Base-by-base conservation (phyloP, 2,113 vertebrate species). In the Xiphophorus maculatus region DNA sequence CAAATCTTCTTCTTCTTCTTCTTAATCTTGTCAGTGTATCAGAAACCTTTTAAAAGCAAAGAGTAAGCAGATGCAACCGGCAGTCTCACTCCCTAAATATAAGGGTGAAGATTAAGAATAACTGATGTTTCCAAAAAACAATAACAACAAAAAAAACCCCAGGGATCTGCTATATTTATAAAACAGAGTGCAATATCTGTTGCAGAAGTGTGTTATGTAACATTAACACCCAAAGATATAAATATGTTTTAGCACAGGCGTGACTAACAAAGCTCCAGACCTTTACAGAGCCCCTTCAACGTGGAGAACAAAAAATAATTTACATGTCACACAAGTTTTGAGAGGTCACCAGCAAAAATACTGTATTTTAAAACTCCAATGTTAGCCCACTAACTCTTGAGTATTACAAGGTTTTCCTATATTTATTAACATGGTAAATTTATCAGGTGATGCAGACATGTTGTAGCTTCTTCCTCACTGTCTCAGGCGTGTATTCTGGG, bases 271-370 rank as follows among this genome's bases (percentile, higher is more conserved):
- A 8, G 30, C 74, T 66, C 58, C 29, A 54, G 60, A 79, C 60
- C 42, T 10, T 22, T 37, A 3, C 60, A 83, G 44, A 82, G 2
- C 73, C 73, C 75, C 30, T 15, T 69, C 70, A 84, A 86, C 66
- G 75, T 33, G 22, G 27, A 14, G 40, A 42, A 42, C 3, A 73
- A 63, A 0, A 29, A 42, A 35, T 74, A 28, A 13, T 17, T 48
- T 48, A 17, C 44, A 48, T 48, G 44, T 5, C 19, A 48, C 5
- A 48, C 44, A 17, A 19, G 15, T 48, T 42, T 42, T 13, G 40
- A 17, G 44, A 48, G 15, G 0, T 48, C 4, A 19, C 12, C 2
- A 42, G 40, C 15, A 48, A 48, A 48, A 48, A 48, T 19, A 17
- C 40, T 42, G 40, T 3, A 42, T 13, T 14, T 14, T 42, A 42